phyloP scores from a whole-genome alignment of 2,113 vertebrate species.

The Marmota flaviventris region DNA sequence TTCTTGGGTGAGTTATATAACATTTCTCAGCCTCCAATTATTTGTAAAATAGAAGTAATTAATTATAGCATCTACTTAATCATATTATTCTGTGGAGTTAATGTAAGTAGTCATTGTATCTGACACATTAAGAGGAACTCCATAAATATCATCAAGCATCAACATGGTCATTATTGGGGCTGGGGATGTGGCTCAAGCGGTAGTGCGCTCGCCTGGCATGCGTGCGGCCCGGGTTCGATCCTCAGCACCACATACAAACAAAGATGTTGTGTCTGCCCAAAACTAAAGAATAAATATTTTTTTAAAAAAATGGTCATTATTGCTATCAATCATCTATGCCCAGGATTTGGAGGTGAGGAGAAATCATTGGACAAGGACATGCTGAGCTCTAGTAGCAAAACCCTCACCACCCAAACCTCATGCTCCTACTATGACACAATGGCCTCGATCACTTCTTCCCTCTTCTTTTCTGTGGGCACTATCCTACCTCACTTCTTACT shows the following conservation, averaged over 20 bases:
- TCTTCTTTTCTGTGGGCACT: background rate
- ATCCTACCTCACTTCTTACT: background rate
- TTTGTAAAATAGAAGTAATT: conserved; percentile 31
- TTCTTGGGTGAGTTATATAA: conserved; percentile 10
- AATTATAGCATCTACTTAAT: background rate
- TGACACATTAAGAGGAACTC: background rate
- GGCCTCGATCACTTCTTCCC: background rate
- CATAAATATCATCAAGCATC: background rate
- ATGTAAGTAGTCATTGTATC: background rate
- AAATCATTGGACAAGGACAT: background rate
- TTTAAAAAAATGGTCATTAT: background rate
- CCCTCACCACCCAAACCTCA: background rate
- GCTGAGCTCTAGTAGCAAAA: background rate
- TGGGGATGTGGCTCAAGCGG: no score
- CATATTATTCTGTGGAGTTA: background rate
- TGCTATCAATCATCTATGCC: background rate
- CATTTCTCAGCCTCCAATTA: conserved; percentile 29
- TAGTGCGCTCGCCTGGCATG: no score
- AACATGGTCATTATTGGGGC: background rate
- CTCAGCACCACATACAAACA: no score
- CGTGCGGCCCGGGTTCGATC: no score
- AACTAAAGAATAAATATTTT: no score
- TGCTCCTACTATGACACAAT: background rate
- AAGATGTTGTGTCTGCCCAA: no score
- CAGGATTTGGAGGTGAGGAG: background rate